Evolutionary conservation across 2,888 invertebrate genomes (phyloP).

Genomic region (Tuberolachnus salignus): DNA sequence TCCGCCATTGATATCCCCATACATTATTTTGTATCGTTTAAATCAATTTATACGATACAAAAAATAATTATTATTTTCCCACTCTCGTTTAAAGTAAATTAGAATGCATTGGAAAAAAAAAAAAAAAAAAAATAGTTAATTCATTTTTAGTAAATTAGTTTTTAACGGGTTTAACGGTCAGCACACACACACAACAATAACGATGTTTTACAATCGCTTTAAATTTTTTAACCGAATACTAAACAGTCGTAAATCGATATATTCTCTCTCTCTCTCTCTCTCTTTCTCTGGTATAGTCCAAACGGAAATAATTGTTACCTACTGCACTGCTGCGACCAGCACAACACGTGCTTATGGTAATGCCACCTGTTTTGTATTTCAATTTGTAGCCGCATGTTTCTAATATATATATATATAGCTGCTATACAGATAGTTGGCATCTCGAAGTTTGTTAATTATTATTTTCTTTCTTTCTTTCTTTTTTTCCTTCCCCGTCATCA

Average conservation of each 20-base stretch:
- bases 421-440: background rate
- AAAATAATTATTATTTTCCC: no score
- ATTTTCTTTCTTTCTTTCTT: background rate
- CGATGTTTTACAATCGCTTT: no score
- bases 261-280: background rate
- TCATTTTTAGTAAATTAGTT: constrained; percentile 12
- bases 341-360: constrained; percentile 27
- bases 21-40: no score
- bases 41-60: no score
- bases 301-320: constrained; percentile 24
- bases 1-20: no score
- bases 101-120: no score
- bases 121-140: constrained; percentile 16
- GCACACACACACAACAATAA: background rate
- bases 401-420: no score
- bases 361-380: constrained; percentile 29
- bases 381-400: constrained; percentile 22
- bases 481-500: constrained; percentile 33
- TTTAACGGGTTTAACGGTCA: background rate
- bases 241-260: background rate
- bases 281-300: background rate
- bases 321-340: background rate
- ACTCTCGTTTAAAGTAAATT: no score
- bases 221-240: background rate
- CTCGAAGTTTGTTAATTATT: constrained; percentile 48